Percentiles rank a stretch among this genome's conserved stretches.
Conservation (phyloP, 2,888 invertebrate genomes). For the Microplitis manilae region DNA sequence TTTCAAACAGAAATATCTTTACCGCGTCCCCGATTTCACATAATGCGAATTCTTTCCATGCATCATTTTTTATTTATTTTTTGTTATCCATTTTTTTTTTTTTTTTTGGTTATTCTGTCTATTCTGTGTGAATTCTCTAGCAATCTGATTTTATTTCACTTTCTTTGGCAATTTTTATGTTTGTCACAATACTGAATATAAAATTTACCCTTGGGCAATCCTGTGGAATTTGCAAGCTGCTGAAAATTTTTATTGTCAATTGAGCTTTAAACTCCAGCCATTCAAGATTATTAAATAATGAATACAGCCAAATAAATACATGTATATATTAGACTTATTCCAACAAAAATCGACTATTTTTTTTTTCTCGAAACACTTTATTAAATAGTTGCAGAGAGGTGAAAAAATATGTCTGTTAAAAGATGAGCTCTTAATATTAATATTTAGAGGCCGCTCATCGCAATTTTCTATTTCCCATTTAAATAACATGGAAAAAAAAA, state of each 20-base stretch:
- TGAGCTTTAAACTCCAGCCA: not conserved
- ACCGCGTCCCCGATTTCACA: slow-evolving; percentile 31
- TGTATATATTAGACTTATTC: no score
- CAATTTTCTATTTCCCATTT: no score
- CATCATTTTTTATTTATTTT: slow-evolving; percentile 7
- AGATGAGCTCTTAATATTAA: no score
- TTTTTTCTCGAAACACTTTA: no score
- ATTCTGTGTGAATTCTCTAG: not conserved
- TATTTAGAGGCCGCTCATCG: no score
- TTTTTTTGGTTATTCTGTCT: not conserved
- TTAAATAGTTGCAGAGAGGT: no score
- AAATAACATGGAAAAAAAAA: no score
- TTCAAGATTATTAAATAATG: not conserved
- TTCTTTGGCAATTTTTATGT: not conserved
- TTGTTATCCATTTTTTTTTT: not conserved
- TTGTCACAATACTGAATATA: slow-evolving; percentile 4
- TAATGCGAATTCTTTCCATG: slow-evolving; percentile 19
- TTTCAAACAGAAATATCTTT: slow-evolving; percentile 32
- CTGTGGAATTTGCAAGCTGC: not conserved
- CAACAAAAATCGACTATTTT: no score
- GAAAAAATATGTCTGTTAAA: no score
- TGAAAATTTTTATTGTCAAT: not conserved
- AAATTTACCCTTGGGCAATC: not conserved
- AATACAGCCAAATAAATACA: not conserved
- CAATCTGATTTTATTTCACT: not conserved